Conservation (phyloP, 2,888 invertebrate genomes). For the Tenthredo livida region DNA sequence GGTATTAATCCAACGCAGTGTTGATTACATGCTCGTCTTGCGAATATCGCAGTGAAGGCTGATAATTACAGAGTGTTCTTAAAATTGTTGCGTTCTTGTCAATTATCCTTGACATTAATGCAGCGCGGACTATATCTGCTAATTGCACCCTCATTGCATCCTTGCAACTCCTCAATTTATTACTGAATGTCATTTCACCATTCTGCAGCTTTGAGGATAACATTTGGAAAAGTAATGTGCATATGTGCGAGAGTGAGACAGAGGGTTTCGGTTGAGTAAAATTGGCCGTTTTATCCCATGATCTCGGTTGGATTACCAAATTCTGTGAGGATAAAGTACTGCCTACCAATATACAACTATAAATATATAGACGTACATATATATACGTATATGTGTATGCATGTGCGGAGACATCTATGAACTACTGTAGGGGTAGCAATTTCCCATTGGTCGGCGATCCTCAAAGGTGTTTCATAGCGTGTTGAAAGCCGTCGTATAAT, state of each 20-base stretch:
- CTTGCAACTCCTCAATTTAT: not conserved
- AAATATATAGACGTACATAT: too few species aligned
- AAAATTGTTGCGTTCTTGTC: not conserved
- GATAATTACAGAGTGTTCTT: not conserved
- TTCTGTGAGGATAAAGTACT: not conserved
- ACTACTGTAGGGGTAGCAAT: conserved; percentile 7
- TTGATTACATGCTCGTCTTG: not conserved
- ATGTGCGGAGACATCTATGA: not conserved
- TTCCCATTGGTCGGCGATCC: conserved; percentile 53
- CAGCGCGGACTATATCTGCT: not conserved
- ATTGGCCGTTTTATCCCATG: conserved; percentile 22
- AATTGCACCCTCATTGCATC: not conserved
- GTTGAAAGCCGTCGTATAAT: conserved; percentile 61
- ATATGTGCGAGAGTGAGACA: not conserved
- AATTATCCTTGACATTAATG: not conserved
- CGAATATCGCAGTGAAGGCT: not conserved
- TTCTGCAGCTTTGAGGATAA: not conserved
- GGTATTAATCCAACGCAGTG: not conserved
- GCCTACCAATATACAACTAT: too few species aligned
- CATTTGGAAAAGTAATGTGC: not conserved
- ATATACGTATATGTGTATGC: not conserved
- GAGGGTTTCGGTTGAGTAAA: not conserved
- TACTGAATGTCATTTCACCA: not conserved
- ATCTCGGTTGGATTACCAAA: conserved; percentile 39
- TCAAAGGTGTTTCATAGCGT: conserved; percentile 45